These are phyloP conservation scores for Brachionichthys hirsutus DNA, from an alignment of 2,113 vertebrate species.

Conservation along the genomic window DNA sequence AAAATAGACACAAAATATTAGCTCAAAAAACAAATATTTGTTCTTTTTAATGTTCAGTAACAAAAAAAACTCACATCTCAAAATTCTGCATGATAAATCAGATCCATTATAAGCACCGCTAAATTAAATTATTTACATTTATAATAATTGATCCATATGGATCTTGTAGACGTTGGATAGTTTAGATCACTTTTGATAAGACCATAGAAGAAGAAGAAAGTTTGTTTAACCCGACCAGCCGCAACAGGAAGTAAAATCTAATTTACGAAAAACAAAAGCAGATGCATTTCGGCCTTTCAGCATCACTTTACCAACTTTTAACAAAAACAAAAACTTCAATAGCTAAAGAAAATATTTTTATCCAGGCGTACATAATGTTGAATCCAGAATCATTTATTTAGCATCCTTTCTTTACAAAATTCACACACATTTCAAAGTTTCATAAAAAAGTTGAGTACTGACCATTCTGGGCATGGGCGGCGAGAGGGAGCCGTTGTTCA, in stretches of 20 bases:
- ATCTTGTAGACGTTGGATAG: background rate
- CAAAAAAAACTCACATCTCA: background rate
- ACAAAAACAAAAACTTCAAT: no score
- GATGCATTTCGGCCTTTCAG: no score
- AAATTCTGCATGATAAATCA: background rate
- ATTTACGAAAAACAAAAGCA: no score
- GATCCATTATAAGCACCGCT: no score
- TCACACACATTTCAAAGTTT: no score
- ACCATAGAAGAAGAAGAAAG: background rate
- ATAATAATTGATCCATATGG: background rate
- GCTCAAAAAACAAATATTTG: background rate
- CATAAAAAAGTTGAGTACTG: slow-evolving; percentile 74
- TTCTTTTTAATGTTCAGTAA: background rate
- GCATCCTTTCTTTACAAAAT: no score
- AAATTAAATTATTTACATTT: background rate
- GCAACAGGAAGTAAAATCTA: no score
- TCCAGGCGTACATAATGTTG: no score
- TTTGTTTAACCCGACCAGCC: background rate
- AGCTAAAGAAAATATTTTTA: no score
- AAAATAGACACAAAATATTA: background rate
- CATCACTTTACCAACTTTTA: no score
- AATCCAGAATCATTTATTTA: background rate
- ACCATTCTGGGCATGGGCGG: slow-evolving; percentile 97
- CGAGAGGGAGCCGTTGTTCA: slow-evolving; percentile 97
- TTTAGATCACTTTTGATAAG: background rate